Evolutionary conservation across 1,140 invertebrate species (phyloP).

Genomic region (Berghia stephanieae): DNA sequence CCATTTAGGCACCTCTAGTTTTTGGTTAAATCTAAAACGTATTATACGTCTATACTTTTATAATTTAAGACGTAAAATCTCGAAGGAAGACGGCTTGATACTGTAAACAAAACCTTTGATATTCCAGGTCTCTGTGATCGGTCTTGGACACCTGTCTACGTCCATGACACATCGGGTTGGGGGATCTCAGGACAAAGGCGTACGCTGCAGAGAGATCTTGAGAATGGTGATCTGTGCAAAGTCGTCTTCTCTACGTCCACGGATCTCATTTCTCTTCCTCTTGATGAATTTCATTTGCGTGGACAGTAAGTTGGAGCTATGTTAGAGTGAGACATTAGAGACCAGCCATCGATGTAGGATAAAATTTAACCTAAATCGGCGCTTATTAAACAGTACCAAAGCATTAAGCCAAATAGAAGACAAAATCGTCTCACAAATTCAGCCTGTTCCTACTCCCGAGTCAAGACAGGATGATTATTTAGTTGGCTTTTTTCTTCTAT

Average conservation of each 20-base stretch:
- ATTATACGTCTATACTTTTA: neutral
- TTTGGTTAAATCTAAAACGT: neutral
- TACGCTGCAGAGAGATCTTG: neutral
- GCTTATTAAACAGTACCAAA: no score
- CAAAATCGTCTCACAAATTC: no score
- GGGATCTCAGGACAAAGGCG: neutral
- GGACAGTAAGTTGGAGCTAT: constrained; percentile 17
- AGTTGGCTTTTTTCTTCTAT: no score
- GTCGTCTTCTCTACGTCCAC: constrained; percentile 19
- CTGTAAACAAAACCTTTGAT: neutral
- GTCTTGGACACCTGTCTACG: constrained; percentile 1
- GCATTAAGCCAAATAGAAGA: no score
- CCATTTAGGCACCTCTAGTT: neutral
- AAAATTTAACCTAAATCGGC: no score
- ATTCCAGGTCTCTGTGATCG: constrained; percentile 21
- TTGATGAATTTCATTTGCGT: constrained; percentile 22
- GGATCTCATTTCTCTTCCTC: neutral
- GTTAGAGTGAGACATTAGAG: no score
- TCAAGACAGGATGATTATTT: no score
- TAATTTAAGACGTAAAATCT: neutral
- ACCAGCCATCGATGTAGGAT: no score
- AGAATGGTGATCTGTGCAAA: neutral
- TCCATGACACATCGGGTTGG: neutral
- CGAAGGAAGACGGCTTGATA: neutral
- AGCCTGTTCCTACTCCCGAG: no score